A percentile compares a stretch with the other conserved stretches of the same genome.
Conservation (phyloP, 2,113 vertebrate species). For the Lophochroa leadbeateri region DNA sequence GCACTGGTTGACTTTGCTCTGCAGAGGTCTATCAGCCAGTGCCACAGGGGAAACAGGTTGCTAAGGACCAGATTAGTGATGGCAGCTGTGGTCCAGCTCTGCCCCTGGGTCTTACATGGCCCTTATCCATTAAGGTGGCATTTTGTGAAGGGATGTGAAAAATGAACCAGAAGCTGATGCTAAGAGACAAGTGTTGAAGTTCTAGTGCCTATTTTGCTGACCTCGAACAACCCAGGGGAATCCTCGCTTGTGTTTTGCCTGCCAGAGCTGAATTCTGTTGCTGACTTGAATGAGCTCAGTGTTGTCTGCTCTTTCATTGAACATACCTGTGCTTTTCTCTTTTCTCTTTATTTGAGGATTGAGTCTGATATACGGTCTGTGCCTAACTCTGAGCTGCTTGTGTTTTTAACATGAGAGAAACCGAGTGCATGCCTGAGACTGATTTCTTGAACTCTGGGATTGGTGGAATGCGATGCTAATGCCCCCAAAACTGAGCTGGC, state of each 20-base stretch:
- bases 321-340: conserved; percentile 60
- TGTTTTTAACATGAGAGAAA: conserved; percentile 36
- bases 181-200: background rate
- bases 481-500: conserved; percentile 55
- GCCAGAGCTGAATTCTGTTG: conserved; percentile 15
- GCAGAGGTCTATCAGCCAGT: background rate
- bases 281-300: conserved; percentile 28
- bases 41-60: rapidly evolving
- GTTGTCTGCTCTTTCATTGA: conserved; percentile 45
- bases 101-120: rapidly evolving
- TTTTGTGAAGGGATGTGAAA: background rate
- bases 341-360: conserved; percentile 62
- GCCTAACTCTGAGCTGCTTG: conserved; percentile 69
- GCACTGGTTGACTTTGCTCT: rapidly evolving
- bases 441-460: conserved; percentile 49
- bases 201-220: background rate
- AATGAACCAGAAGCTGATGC: background rate
- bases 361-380: conserved; percentile 27
- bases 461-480: conserved; percentile 60
- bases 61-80: background rate
- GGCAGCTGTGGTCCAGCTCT: background rate
- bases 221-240: conserved; percentile 61
- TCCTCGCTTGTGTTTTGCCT: background rate
- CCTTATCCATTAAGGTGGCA: background rate
- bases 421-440: conserved; percentile 64